Conservation (phyloP, 2,888 invertebrate species). For the Agriotes lineatus region DNA sequence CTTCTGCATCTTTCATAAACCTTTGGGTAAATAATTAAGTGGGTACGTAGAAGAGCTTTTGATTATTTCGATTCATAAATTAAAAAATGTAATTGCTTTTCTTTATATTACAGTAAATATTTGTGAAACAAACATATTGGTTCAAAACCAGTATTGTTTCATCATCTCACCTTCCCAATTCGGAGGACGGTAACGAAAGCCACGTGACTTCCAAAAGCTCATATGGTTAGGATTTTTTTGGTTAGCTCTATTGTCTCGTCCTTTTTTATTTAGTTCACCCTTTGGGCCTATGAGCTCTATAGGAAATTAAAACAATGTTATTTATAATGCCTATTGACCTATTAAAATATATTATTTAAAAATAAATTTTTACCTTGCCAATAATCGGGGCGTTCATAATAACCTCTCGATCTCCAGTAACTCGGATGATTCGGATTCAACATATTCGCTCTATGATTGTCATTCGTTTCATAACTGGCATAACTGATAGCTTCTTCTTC, state of each 20-base stretch:
- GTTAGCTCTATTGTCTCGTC: conserved; percentile 31
- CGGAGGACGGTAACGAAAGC: conserved; percentile 23
- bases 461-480: too few relatives aligned
- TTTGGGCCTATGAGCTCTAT: background rate
- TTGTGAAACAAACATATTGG: too few relatives aligned
- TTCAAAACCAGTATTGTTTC: too few relatives aligned
- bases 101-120: too few relatives aligned
- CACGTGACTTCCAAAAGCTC: conserved; percentile 37
- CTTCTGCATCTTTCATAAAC: too few relatives aligned
- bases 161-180: conserved; percentile 16
- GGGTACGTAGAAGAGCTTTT: too few relatives aligned
- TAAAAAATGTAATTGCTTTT: too few relatives aligned
- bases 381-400: conserved; percentile 16
- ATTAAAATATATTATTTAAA: background rate
- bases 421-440: conserved; percentile 34
- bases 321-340: background rate
- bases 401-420: conserved; percentile 42
- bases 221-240: conserved; percentile 37
- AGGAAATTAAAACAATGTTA: background rate
- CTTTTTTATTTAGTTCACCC: too few relatives aligned
- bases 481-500: too few relatives aligned
- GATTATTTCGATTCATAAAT: too few relatives aligned
- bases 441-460: conserved; percentile 32
- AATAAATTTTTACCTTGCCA: conserved; percentile 7
- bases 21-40: too few relatives aligned